phyloP scores from a whole-genome alignment of 2,888 invertebrate genomes.

The Steinernema hermaphroditum region DNA sequence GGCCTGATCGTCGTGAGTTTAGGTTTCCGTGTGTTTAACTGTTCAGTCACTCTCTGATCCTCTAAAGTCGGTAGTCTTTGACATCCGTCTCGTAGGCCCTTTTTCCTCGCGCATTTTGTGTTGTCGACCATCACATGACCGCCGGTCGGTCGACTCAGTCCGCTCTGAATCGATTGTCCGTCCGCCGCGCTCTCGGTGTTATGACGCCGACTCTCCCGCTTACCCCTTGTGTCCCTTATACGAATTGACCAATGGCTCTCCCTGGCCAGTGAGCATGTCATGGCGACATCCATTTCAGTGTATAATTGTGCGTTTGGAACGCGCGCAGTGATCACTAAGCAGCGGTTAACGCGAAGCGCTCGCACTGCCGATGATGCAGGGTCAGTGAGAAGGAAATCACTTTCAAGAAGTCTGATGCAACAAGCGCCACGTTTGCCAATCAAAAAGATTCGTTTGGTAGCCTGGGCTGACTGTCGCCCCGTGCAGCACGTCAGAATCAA shows the following conservation, averaged over 20 bases:
- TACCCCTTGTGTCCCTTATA: background rate
- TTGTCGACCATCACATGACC: constrained; percentile 16
- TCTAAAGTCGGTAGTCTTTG: background rate
- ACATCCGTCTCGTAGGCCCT: background rate
- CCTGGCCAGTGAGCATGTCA: background rate
- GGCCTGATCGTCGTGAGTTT: no score
- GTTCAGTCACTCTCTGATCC: no score
- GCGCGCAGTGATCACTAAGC: no score
- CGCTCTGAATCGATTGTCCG: constrained; percentile 13
- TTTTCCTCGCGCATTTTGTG: constrained; percentile 10
- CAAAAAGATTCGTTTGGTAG: no score
- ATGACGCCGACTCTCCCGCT: background rate
- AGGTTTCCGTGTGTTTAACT: no score
- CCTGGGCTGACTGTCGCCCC: background rate
- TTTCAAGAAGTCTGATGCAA: constrained; percentile 2
- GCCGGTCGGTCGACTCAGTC: background rate
- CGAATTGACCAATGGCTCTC: constrained; percentile 1
- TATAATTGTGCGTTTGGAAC: no score
- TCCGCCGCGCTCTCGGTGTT: constrained; percentile 17
- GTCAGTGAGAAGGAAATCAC: background rate
- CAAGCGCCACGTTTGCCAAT: background rate
- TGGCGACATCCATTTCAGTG: no score
- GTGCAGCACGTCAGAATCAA: background rate
- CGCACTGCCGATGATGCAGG: no score
- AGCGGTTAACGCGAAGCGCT: no score